Percentiles rank a stretch among this genome's conserved stretches.
Conservation (phyloP, 2,797 vertebrate genomes). For the Cynopterus sphinx region DNA sequence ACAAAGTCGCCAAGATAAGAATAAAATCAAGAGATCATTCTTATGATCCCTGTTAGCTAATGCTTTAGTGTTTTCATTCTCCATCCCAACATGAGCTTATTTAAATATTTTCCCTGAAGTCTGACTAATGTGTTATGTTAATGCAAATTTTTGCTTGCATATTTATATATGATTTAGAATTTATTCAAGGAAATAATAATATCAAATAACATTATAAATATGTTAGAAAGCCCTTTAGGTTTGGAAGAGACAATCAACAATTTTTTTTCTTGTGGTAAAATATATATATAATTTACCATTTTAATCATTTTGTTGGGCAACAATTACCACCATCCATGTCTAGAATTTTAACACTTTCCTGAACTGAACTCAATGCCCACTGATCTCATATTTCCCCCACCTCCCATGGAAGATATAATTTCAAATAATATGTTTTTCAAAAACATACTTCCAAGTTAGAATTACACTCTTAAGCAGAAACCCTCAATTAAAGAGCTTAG, state of each 20-base stretch:
- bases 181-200: constrained; percentile 44
- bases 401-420: background rate
- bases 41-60: constrained; percentile 41
- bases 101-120: constrained; percentile 78
- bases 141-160: constrained; percentile 19
- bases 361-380: background rate
- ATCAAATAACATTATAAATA: constrained; percentile 3
- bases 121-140: constrained; percentile 65
- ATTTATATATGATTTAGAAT: constrained; percentile 41
- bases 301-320: background rate
- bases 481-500: background rate
- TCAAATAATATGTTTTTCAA: constrained; percentile 22
- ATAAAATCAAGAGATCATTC: constrained; percentile 72
- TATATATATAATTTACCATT: background rate
- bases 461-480: background rate
- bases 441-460: background rate
- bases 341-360: background rate
- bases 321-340: background rate
- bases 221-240: background rate
- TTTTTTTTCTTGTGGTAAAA: background rate
- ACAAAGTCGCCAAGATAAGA: constrained; percentile 79
- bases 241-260: background rate
- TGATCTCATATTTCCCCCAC: background rate
- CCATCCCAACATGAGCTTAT: constrained; percentile 49
- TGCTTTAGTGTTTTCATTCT: constrained; percentile 53